Percentiles rank a stretch among this genome's conserved stretches.
These are phyloP conservation scores for Propithecus deckenii DNA, from an alignment of 2,797 vertebrate species.

Conservation along the genomic window DNA sequence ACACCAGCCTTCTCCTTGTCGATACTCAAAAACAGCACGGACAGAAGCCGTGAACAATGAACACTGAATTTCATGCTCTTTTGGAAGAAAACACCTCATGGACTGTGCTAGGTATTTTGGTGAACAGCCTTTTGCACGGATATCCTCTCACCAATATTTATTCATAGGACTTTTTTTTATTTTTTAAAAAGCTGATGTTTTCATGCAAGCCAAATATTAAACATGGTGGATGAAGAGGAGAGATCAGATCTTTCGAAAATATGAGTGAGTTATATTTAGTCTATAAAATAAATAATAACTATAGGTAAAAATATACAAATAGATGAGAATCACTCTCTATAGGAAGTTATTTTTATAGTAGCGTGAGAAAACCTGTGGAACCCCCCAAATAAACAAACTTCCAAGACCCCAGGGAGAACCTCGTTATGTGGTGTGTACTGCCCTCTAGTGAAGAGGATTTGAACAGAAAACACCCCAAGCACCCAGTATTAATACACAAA, in stretches of 20 bases:
- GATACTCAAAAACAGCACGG: not conserved
- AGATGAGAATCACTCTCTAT: not conserved
- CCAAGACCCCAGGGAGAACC: not conserved
- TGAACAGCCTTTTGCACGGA: rapidly evolving
- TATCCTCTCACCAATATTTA: not conserved
- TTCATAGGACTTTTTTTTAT: no score
- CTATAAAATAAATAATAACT: not conserved
- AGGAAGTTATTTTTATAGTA: not conserved
- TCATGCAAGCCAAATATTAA: not conserved
- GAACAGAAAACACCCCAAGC: not conserved
- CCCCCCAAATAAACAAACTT: not conserved
- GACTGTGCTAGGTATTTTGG: no score
- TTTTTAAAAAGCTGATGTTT: not conserved
- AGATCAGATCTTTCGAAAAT: not conserved
- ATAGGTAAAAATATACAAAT: not conserved
- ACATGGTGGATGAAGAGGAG: not conserved
- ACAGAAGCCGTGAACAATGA: no score
- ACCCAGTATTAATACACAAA: not conserved
- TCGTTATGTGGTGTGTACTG: conserved; percentile 60
- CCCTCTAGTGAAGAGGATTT: conserved; percentile 74
- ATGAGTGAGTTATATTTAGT: not conserved
- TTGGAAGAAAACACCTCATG: not conserved
- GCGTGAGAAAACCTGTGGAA: not conserved
- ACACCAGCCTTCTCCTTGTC: not conserved
- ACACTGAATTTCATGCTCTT: not conserved